Conservation (phyloP, 1,140 invertebrate species). For the Aphelinus atriplicis region DNA sequence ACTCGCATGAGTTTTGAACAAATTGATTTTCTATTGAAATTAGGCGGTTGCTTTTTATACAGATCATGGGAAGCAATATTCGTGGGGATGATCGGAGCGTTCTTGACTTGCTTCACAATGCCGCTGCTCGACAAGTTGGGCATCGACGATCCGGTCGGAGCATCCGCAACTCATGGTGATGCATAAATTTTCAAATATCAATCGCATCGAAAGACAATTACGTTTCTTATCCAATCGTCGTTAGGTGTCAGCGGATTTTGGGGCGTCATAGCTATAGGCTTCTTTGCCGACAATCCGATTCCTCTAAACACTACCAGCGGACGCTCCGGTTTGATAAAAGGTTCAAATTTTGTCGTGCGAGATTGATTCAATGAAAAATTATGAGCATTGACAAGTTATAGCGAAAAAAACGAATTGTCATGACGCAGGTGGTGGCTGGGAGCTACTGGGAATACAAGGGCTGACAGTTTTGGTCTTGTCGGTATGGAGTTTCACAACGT, state of each 20-base stretch:
- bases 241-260: conserved; percentile 67
- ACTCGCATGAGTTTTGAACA: neutral
- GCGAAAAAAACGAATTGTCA: conserved; percentile 3
- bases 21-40: conserved; percentile 32
- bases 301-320: conserved; percentile 82
- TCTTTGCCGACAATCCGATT: conserved; percentile 88
- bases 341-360: conserved; percentile 53
- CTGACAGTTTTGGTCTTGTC: conserved; percentile 76
- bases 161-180: conserved; percentile 85
- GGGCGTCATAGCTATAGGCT: conserved; percentile 87
- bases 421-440: conserved; percentile 80
- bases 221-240: conserved; percentile 16
- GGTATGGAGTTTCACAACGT: conserved; percentile 78
- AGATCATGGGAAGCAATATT: conserved; percentile 86
- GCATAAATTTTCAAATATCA: conserved; percentile 9
- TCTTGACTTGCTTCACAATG: conserved; percentile 76
- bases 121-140: conserved; percentile 79
- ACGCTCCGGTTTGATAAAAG: conserved; percentile 82
- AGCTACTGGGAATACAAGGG: conserved; percentile 84
- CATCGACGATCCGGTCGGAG: conserved; percentile 92
- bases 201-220: neutral
- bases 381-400: too few species aligned
- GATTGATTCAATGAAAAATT: too few species aligned
- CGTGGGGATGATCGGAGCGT: conserved; percentile 82
- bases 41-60: conserved; percentile 89